Conservation (phyloP, 2,888 invertebrate species). For the Exocentrus adspersus region DNA sequence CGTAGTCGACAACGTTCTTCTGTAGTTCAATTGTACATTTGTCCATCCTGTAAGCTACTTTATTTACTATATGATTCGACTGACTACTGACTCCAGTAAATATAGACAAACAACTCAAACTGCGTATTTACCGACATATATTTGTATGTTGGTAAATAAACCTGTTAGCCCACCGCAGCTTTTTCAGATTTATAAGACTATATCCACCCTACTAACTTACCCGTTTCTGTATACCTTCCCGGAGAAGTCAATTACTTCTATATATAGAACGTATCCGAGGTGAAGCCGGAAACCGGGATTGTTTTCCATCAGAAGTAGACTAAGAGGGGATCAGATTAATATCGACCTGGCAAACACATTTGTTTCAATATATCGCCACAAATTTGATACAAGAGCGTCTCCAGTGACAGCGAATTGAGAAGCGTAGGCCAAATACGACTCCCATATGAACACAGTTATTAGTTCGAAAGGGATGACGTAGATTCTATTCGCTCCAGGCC, state of each 20-base stretch:
- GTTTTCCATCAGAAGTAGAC: constrained; percentile 15
- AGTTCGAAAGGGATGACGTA: constrained; percentile 30
- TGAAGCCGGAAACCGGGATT: constrained; percentile 16
- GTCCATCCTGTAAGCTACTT: too few species aligned
- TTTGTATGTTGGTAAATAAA: too few species aligned
- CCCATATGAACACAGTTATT: constrained; percentile 32
- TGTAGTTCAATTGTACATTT: too few species aligned
- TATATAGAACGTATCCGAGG: constrained; percentile 19
- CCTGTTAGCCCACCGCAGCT: too few species aligned
- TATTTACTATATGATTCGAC: too few species aligned
- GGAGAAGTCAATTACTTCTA: constrained; percentile 23
- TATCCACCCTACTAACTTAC: background rate
- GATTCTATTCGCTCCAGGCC: background rate
- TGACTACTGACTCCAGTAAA: too few species aligned
- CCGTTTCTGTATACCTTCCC: constrained; percentile 3
- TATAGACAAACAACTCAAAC: too few species aligned
- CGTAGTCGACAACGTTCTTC: too few species aligned
- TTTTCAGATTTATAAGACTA: too few species aligned
- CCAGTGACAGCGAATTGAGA: constrained; percentile 30
- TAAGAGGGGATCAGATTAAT: constrained; percentile 53
- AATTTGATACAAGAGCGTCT: constrained; percentile 43
- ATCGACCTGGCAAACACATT: constrained; percentile 57
- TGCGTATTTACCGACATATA: too few species aligned
- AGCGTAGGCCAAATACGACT: constrained; percentile 26
- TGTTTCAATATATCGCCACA: constrained; percentile 54